phyloP scores from a whole-genome alignment of 2,113 vertebrate genomes.

The Brachypteracias leptosomus region DNA sequence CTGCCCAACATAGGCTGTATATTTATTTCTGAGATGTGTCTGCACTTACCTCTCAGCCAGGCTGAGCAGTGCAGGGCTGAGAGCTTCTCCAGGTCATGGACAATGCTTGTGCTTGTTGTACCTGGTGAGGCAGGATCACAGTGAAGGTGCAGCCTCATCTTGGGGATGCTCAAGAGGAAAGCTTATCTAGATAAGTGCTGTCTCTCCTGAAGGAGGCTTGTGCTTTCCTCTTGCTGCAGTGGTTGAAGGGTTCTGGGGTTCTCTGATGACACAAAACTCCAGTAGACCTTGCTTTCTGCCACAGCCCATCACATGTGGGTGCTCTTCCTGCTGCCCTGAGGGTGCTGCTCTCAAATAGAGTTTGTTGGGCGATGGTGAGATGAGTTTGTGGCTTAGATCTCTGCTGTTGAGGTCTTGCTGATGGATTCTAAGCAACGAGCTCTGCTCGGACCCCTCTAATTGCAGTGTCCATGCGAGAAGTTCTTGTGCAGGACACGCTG shows the following conservation, averaged over 20 bases:
- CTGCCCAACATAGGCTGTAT: rapidly evolving
- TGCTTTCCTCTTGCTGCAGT: neutral
- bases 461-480: rapidly evolving
- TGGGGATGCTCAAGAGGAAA: neutral
- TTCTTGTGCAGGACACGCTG: neutral
- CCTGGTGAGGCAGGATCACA: neutral
- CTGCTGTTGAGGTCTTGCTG: neutral
- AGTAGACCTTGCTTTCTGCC: neutral
- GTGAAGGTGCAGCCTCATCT: rapidly evolving
- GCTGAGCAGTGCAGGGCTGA: neutral
- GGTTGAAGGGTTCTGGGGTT: neutral
- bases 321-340: neutral
- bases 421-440: neutral
- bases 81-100: neutral
- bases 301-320: neutral
- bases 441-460: rapidly evolving
- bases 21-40: neutral
- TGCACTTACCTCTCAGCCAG: neutral
- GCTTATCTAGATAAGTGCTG: neutral
- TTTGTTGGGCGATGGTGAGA: neutral
- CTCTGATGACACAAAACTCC: neutral
- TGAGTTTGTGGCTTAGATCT: neutral
- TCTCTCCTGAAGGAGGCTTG: neutral
- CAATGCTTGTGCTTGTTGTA: neutral
- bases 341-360: neutral